These are phyloP conservation scores for Patiria pectinifera DNA, from an alignment of 53 echinoderm and acorn worm genomes.

Conservation along the genomic window DNA sequence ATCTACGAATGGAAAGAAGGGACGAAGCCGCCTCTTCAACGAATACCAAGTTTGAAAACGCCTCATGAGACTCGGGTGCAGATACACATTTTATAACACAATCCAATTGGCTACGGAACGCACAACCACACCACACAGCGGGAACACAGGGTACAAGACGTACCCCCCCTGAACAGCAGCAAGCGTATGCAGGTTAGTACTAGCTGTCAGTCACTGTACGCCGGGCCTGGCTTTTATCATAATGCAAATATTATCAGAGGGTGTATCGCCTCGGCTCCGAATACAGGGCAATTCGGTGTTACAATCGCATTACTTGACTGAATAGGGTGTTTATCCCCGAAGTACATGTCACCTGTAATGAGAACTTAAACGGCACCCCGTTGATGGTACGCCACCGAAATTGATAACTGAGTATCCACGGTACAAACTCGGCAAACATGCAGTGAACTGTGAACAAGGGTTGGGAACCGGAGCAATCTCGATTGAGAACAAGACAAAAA, in stretches of 20 bases:
- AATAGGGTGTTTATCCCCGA: constrained; percentile 18
- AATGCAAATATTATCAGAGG: constrained; percentile 49
- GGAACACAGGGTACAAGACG: background rate
- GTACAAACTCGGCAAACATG: background rate
- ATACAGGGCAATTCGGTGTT: constrained; percentile 18
- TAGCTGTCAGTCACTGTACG: constrained; percentile 10
- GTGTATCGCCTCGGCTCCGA: constrained; percentile 32
- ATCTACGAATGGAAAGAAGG: too few relatives aligned
- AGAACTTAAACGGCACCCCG: background rate
- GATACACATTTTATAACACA: too few relatives aligned
- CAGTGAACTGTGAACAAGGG: background rate
- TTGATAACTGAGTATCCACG: background rate
- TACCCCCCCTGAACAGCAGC: background rate
- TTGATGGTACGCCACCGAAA: background rate
- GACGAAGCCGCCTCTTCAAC: too few relatives aligned
- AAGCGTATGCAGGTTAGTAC: background rate
- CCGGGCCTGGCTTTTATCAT: constrained; percentile 20
- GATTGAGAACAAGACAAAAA: background rate
- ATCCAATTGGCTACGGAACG: too few relatives aligned
- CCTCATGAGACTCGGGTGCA: too few relatives aligned
- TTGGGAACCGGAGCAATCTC: background rate
- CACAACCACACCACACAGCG: too few relatives aligned
- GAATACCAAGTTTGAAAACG: too few relatives aligned
- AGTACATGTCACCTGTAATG: constrained; percentile 30
- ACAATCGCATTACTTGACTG: constrained; percentile 46